phyloP scores from a whole-genome alignment of 2,888 invertebrate genomes.

The Lithophane ornitopus region DNA sequence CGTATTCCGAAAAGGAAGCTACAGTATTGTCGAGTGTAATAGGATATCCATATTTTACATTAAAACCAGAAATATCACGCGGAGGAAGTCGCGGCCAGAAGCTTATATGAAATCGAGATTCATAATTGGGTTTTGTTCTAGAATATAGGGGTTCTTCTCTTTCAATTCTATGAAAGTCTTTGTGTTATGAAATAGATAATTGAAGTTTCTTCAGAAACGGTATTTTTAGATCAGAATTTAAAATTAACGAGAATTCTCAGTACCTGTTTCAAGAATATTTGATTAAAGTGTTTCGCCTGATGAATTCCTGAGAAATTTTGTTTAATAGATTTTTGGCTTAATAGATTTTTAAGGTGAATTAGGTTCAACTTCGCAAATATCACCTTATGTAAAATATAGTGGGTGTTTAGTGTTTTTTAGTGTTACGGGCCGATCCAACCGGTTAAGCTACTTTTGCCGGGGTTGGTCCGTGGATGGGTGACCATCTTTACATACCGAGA shows the following conservation, averaged over 20 bases:
- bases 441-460: too few relatives aligned
- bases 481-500: too few relatives aligned
- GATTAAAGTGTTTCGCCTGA: neutral
- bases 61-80: too few relatives aligned
- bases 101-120: neutral
- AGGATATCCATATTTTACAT: too few relatives aligned
- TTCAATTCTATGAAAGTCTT: neutral
- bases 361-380: neutral
- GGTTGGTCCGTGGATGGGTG: too few relatives aligned
- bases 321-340: neutral
- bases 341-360: neutral
- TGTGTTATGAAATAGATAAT: neutral
- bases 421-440: too few relatives aligned
- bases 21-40: neutral
- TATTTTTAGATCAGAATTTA: neutral
- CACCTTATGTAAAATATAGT: neutral
- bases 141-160: neutral
- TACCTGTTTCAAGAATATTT: neutral
- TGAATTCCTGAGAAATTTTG: neutral
- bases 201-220: neutral
- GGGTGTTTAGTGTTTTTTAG: neutral
- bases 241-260: conserved; percentile 5
- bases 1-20: neutral
- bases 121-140: neutral
- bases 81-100: too few relatives aligned